Conservation (phyloP, 2,113 vertebrate genomes). For the Aviceda subcristata region DNA sequence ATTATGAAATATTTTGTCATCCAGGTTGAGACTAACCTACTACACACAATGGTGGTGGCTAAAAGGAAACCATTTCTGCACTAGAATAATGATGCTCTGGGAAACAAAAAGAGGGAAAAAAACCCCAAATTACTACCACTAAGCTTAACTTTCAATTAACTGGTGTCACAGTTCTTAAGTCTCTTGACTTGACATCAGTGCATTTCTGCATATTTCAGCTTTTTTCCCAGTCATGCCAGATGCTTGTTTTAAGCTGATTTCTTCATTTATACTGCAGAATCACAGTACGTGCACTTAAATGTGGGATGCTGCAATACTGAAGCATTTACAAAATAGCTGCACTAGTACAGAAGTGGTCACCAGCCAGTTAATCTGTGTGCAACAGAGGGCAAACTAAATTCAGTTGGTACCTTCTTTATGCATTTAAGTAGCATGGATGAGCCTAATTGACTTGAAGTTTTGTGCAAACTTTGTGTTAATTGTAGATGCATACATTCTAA, state of each 20-base stretch:
- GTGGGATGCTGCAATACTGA: not conserved
- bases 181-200: not conserved
- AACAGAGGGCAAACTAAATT: not conserved
- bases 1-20: not conserved
- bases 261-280: not conserved
- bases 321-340: not conserved
- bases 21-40: not conserved
- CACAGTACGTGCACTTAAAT: not conserved
- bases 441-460: not conserved
- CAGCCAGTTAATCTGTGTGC: not conserved
- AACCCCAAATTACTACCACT: rapidly evolving
- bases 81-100: not conserved
- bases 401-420: not conserved
- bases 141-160: not conserved
- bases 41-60: not conserved
- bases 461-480: not conserved
- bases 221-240: not conserved
- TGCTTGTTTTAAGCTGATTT: not conserved
- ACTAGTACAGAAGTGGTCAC: no score
- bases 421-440: not conserved
- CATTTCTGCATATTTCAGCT: not conserved
- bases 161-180: not conserved
- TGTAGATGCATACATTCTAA: not conserved
- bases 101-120: not conserved
- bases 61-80: not conserved